Conservation (phyloP, 2,888 invertebrate species). For the Dysmachus trigonus region DNA sequence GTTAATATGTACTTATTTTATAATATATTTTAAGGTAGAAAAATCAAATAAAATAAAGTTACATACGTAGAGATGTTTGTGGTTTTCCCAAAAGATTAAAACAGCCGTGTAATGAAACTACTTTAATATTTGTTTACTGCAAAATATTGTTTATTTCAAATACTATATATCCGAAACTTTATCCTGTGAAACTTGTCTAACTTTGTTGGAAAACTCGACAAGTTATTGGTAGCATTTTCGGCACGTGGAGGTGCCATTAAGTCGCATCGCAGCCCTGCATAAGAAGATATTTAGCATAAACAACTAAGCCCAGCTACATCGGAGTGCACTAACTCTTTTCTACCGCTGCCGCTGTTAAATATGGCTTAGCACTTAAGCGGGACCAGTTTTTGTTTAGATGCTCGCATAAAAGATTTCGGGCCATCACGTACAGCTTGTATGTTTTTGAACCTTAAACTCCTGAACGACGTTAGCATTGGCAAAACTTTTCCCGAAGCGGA, state of each 20-base stretch:
- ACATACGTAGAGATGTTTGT: no score
- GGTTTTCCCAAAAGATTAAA: no score
- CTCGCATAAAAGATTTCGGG: constrained; percentile 22
- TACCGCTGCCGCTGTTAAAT: constrained; percentile 6
- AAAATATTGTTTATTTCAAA: not conserved
- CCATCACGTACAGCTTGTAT: constrained; percentile 21
- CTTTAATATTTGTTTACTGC: not conserved
- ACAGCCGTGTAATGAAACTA: not conserved
- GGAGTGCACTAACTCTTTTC: constrained; percentile 1
- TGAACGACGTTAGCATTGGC: not conserved
- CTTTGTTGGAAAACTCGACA: not conserved
- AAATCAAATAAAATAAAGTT: no score
- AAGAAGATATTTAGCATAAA: constrained; percentile 20
- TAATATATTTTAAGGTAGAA: no score
- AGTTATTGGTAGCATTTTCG: not conserved
- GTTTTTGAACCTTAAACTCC: constrained; percentile 26
- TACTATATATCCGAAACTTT: not conserved
- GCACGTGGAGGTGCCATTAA: not conserved
- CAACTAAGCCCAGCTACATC: not conserved
- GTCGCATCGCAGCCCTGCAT: not conserved
- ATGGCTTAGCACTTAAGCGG: constrained; percentile 18
- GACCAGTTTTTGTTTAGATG: not conserved
- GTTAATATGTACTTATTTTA: no score
- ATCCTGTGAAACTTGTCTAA: not conserved
- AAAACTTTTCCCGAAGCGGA: not conserved